Evolutionary conservation across 1,140 invertebrate species (phyloP).

Genomic region (Leptopilina clavipes): DNA sequence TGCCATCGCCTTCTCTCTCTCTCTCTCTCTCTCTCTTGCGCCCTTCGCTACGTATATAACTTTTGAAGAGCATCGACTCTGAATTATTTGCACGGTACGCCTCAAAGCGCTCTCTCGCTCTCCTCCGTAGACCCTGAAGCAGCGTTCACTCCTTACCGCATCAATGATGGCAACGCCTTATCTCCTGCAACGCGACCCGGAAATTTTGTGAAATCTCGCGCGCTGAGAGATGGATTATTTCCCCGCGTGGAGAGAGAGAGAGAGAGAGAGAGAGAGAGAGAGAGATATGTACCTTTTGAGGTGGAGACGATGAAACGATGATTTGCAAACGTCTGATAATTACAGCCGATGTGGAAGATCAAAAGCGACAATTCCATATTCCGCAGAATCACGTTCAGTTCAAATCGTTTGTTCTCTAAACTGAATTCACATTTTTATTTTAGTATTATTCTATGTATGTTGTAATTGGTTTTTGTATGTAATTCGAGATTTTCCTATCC

Average conservation of each 20-base stretch:
- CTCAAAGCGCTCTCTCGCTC: no score
- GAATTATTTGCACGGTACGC: conserved; percentile 25
- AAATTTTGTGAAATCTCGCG: conserved; percentile 29
- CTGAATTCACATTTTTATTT: not conserved
- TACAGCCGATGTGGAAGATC: conserved; percentile 12
- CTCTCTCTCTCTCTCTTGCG: not conserved
- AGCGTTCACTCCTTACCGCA: conserved; percentile 22
- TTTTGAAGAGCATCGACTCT: conserved; percentile 25
- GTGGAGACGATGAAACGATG: not conserved
- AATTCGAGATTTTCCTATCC: no score
- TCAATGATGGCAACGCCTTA: conserved; percentile 30
- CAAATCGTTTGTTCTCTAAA: not conserved
- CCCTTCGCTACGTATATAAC: conserved; percentile 14
- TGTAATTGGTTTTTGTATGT: no score
- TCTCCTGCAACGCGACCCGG: conserved; percentile 3
- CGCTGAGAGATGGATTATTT: conserved; percentile 16
- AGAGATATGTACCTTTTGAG: not conserved
- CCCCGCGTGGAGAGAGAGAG: no score
- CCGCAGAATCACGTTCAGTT: not conserved
- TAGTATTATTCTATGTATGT: not conserved
- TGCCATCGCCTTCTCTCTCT: not conserved
- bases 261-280: no score
- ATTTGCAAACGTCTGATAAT: conserved; percentile 32
- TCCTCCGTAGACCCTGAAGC: conserved; percentile 5
- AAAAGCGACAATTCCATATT: conserved; percentile 13